A percentile compares a stretch with the other conserved stretches of the same genome.
Evolutionary conservation across 2,797 vertebrate species (phyloP).

Genomic region (Tiaroga cobitis): DNA sequence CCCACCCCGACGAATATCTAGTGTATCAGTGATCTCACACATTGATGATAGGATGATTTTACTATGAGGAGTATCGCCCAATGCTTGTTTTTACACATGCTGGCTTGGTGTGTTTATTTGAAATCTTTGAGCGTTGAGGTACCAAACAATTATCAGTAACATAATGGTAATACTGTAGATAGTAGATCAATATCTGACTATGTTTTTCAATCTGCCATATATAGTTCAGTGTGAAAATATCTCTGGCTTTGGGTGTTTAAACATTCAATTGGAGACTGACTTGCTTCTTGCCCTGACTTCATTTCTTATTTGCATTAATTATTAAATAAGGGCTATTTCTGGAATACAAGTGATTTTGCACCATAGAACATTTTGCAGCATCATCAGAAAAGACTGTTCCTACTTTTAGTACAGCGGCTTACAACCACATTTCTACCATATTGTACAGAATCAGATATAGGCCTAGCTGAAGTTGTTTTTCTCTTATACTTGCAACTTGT

Average conservation of each 20-base stretch:
- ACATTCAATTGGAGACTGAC: neutral
- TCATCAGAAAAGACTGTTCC: constrained; percentile 4
- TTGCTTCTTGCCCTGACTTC: neutral
- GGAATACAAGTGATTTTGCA: constrained; percentile 3
- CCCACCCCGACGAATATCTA: too few relatives aligned
- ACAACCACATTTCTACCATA: neutral
- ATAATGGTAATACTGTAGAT: neutral
- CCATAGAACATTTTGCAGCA: constrained; percentile 10
- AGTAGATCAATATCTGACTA: neutral
- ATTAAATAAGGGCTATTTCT: constrained; percentile 38
- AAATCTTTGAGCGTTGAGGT: neutral
- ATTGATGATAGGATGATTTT: neutral
- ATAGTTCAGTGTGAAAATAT: neutral
- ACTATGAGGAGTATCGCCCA: neutral
- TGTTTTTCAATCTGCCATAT: neutral
- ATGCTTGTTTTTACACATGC: neutral
- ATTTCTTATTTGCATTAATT: constrained; percentile 28
- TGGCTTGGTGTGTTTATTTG: neutral
- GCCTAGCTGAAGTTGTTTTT: neutral
- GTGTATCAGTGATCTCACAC: neutral
- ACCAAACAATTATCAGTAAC: neutral
- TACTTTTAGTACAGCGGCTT: neutral
- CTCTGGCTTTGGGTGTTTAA: neutral
- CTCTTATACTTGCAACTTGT: neutral
- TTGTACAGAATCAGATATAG: neutral